phyloP scores from a whole-genome alignment of 2,113 vertebrate genomes.

The Paracanthobrama guichenoti region DNA sequence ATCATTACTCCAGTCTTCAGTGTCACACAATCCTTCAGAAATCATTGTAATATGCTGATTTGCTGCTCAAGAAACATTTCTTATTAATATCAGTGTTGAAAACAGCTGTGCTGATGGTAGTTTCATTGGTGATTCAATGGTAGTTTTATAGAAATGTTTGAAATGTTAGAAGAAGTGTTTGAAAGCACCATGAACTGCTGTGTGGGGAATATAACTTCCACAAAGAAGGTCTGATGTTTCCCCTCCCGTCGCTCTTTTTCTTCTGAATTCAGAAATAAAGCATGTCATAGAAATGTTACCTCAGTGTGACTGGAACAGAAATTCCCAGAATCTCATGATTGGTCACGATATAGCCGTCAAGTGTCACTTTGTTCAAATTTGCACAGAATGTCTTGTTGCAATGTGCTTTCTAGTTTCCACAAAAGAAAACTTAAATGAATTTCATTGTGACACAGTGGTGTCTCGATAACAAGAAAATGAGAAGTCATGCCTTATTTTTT shows the following conservation, averaged over 20 bases:
- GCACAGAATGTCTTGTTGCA: conserved; percentile 2
- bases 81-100: neutral
- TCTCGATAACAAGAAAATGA: conserved; percentile 31
- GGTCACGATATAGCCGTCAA: conserved; percentile 37
- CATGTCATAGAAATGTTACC: conserved; percentile 13
- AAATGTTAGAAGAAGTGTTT: neutral
- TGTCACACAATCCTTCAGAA: neutral
- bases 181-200: neutral
- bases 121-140: neutral
- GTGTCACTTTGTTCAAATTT: conserved; percentile 16
- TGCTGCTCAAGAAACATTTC: neutral
- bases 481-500: conserved; percentile 40
- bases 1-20: neutral
- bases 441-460: conserved; percentile 4
- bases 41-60: neutral
- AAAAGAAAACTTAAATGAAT: conserved; percentile 39
- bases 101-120: neutral
- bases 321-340: conserved; percentile 28
- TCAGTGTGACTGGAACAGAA: conserved; percentile 43
- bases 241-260: neutral
- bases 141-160: neutral
- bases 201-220: conserved; percentile 9
- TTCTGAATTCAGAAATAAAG: conserved; percentile 3
- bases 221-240: neutral
- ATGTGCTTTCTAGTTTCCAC: conserved; percentile 32